A percentile compares a stretch with the other conserved stretches of the same genome.
Conservation (phyloP, 2,888 invertebrate species). For the Aspidapion aeneum region DNA sequence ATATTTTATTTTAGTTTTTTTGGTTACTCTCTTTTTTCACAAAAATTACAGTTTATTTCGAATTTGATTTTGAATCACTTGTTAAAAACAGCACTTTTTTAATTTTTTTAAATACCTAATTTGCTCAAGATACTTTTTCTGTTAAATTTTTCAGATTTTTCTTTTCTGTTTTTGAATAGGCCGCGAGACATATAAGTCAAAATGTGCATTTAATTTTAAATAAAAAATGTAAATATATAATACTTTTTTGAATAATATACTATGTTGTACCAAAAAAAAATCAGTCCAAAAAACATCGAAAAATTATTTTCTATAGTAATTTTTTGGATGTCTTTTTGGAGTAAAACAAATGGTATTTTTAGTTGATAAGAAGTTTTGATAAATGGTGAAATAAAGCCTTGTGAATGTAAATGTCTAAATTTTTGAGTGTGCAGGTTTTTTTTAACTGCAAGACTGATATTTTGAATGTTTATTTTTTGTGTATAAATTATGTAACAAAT, state of each 20-base stretch:
- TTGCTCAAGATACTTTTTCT: too few species aligned
- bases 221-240: conserved; percentile 22
- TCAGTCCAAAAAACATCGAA: background rate
- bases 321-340: background rate
- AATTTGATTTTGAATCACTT: too few species aligned
- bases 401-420: background rate
- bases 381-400: background rate
- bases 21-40: too few species aligned
- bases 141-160: background rate
- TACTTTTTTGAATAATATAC: background rate
- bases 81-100: too few species aligned
- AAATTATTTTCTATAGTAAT: background rate
- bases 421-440: background rate
- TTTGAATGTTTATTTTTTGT: conserved; percentile 47
- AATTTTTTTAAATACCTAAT: too few species aligned
- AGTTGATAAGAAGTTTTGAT: background rate
- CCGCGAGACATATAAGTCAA: conserved; percentile 45
- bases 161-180: conserved; percentile 37
- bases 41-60: too few species aligned
- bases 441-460: conserved; percentile 49
- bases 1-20: too few species aligned
- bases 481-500: conserved; percentile 39
- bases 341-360: background rate
- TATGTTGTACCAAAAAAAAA: background rate
- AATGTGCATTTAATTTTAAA: conserved; percentile 47